A percentile compares a stretch with the other conserved stretches of the same genome.
Conservation (phyloP, 2,888 invertebrate species). For the Syrphus vitripennis region DNA sequence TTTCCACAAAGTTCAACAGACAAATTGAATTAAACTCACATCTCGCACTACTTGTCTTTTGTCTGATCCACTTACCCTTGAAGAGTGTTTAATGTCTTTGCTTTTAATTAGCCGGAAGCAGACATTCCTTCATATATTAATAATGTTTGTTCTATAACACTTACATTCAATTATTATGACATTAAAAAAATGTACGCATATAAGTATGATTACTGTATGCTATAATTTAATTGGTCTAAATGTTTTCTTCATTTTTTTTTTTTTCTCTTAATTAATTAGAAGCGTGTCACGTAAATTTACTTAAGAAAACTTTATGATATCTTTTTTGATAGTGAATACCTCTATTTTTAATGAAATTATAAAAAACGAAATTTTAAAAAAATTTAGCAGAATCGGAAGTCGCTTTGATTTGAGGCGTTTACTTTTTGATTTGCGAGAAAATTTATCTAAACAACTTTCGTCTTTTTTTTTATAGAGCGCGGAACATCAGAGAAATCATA, state of each 20-base stretch:
- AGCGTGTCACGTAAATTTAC: background rate
- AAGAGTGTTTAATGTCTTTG: background rate
- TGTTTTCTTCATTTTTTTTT: background rate
- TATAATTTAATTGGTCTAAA: background rate
- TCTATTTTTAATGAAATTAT: background rate
- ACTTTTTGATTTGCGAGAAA: background rate
- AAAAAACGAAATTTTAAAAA: background rate
- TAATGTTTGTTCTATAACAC: background rate
- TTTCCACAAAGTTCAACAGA: background rate
- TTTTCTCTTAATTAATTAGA: background rate
- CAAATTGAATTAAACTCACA: slow-evolving; percentile 1
- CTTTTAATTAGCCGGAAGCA: background rate
- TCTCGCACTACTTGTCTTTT: background rate
- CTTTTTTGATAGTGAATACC: background rate
- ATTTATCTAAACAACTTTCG: background rate
- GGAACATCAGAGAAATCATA: background rate
- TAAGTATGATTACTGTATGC: no score
- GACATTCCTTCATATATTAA: background rate
- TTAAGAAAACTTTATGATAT: background rate
- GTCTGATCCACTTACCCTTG: background rate
- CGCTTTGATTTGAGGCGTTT: background rate
- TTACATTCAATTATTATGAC: slow-evolving; percentile 4
- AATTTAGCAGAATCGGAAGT: background rate
- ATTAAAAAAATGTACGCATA: background rate
- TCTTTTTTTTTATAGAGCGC: background rate